These are phyloP conservation scores for Illadopsis cleaveri DNA, from an alignment of 2,113 vertebrate species.

Conservation along the genomic window DNA sequence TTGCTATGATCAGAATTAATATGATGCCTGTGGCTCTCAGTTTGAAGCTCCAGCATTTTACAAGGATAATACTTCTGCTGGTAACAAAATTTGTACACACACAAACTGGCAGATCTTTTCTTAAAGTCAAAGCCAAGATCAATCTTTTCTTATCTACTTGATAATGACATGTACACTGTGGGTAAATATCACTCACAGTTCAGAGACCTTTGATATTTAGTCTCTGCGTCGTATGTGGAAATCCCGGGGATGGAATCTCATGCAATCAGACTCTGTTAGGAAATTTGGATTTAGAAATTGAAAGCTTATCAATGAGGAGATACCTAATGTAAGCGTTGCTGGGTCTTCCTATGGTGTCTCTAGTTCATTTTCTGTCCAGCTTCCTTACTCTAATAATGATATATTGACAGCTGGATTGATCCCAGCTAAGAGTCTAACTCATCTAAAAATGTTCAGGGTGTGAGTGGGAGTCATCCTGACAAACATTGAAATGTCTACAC, in stretches of 20 bases:
- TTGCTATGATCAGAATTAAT: neutral
- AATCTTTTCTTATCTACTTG: constrained; percentile 39
- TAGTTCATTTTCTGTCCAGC: neutral
- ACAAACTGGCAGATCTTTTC: neutral
- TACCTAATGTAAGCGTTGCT: neutral
- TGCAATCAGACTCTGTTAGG: neutral
- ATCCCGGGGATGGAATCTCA: neutral
- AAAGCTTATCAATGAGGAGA: neutral
- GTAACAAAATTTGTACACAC: neutral
- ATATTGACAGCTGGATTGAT: neutral
- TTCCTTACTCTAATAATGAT: neutral
- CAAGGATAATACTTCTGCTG: neutral
- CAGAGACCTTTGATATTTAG: constrained; percentile 63
- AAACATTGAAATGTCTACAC: neutral
- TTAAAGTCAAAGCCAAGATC: constrained; percentile 29
- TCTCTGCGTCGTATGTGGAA: neutral
- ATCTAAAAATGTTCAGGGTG: neutral
- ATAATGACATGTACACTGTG: constrained; percentile 32
- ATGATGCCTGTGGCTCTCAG: neutral
- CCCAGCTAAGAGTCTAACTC: neutral
- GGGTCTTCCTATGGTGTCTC: neutral
- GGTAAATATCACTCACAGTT: constrained; percentile 63
- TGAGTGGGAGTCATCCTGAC: neutral
- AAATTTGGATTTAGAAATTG: neutral
- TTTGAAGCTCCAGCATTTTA: neutral